These are phyloP conservation scores for Caradrina kadenii DNA, from an alignment of 2,888 invertebrate genomes.

Conservation along the genomic window DNA sequence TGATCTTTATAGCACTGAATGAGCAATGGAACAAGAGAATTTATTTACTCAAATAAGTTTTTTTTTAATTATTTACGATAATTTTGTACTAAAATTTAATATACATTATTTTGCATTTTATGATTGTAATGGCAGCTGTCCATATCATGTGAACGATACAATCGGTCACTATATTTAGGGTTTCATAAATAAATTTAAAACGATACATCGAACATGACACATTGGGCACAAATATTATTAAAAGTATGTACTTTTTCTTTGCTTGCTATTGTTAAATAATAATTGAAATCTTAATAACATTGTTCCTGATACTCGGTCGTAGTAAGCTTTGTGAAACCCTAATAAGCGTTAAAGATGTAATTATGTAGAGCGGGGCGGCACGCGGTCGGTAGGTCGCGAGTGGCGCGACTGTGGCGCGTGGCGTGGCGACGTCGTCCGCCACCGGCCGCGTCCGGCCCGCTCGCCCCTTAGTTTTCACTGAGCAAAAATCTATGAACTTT, in stretches of 20 bases:
- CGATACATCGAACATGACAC: constrained; percentile 90
- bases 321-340: constrained; percentile 81
- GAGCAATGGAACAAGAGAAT: constrained; percentile 90
- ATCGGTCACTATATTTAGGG: constrained; percentile 84
- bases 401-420: constrained; percentile 39
- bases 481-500: constrained; percentile 75
- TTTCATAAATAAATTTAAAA: constrained; percentile 87
- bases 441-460: constrained; percentile 48
- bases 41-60: constrained; percentile 90
- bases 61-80: constrained; percentile 86
- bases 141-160: constrained; percentile 83
- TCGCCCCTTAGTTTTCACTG: constrained; percentile 76
- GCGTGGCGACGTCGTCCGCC: constrained; percentile 45
- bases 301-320: constrained; percentile 77
- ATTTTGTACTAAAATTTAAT: constrained; percentile 85
- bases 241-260: constrained; percentile 82
- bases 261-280: constrained; percentile 79
- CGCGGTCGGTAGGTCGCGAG: constrained; percentile 31
- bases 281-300: constrained; percentile 75
- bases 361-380: constrained; percentile 39
- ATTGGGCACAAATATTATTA: constrained; percentile 89
- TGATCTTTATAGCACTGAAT: constrained; percentile 85
- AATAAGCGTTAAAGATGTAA: constrained; percentile 62
- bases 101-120: constrained; percentile 89
- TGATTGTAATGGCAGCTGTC: constrained; percentile 89